Evolutionary conservation across 2,113 vertebrate species (phyloP), one percentile per base, ranked within the genome.

Genomic region (Mustelus asterias): DNA sequence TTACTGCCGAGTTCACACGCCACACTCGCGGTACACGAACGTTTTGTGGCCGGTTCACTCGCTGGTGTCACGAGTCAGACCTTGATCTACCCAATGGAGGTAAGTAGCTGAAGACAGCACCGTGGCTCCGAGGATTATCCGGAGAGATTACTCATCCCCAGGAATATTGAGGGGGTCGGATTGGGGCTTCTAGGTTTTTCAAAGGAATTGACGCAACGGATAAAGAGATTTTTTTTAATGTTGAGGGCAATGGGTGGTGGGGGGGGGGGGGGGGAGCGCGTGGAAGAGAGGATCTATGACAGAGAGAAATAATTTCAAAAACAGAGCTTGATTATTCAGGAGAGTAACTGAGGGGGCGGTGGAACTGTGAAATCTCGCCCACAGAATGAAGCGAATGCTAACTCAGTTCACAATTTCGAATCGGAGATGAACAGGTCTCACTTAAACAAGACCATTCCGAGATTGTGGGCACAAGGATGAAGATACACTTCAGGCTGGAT

Each of bases 31-130:
- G 96, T 98, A 60, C 97, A 98, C 69, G 98, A 99, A 96, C 97
- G 98, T 89, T 99, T 99, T 69, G 37, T 98, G 58, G 98, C 98
- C 0, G 98, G 98, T 5, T 98, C 98, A 33, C 96, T 99, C 96
- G 98, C 98, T 6, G 98, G 98, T 10, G 98, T 98, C 96, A 98
- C 97, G 0, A 98, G 98, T 78, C 98, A 99, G 96, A 99, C 98
- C 16, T 11, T 58, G 41, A 96, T 96, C 76, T 96, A 86, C 18
- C 95, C 95, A 5, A 96, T 96, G 95, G 95, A 96, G 95, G 95
- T 96, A 76, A 96, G 78, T 54, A 5, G 54, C 72, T 58, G 41
- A 94, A 29, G 58, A n/a, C 3, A 9, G 65, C 22, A 18, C 22
- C 7, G 69, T 37, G 9, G 37, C 22, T 69, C 10, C 9, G 37